A percentile compares a stretch with the other conserved stretches of the same genome.
Evolutionary conservation across 2,888 invertebrate species (phyloP).

Genomic region (Nudaria mundana): DNA sequence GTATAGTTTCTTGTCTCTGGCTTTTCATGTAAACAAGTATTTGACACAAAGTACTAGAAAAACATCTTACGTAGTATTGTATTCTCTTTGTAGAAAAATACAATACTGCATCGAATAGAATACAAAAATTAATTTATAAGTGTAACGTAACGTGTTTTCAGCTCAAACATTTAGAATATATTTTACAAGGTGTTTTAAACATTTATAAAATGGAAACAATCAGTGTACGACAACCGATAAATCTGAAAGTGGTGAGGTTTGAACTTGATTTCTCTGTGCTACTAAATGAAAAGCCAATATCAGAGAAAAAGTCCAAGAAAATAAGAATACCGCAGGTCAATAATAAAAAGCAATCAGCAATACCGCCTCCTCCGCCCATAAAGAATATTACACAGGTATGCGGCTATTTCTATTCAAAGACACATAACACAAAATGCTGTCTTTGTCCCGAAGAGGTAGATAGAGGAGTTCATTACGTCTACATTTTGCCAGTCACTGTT

Average conservation of each 20-base stretch:
- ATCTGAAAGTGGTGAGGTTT: conserved; percentile 68
- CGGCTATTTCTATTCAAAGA: conserved; percentile 15
- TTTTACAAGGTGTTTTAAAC: not conserved
- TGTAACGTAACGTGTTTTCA: not conserved
- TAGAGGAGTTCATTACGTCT: too few species aligned
- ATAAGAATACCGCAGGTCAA: conserved; percentile 53
- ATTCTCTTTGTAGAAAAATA: too few species aligned
- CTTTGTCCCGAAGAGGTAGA: too few species aligned
- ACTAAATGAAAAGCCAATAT: conserved; percentile 35
- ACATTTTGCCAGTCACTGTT: too few species aligned
- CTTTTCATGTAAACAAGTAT: too few species aligned
- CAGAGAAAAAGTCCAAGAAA: conserved; percentile 47
- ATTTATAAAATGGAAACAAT: conserved; percentile 61
- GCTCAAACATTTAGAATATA: not conserved
- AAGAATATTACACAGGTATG: conserved; percentile 46
- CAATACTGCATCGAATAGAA: not conserved
- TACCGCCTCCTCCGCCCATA: conserved; percentile 58
- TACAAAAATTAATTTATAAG: conserved; percentile 5
- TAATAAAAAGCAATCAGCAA: conserved; percentile 38
- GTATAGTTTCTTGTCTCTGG: too few species aligned
- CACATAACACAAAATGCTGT: too few species aligned
- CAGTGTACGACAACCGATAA: conserved; percentile 60
- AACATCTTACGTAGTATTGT: too few species aligned
- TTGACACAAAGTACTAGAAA: too few species aligned
- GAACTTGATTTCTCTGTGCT: conserved; percentile 63